Conservation (phyloP, 1,140 invertebrate species). For the Nylanderia fulva region DNA sequence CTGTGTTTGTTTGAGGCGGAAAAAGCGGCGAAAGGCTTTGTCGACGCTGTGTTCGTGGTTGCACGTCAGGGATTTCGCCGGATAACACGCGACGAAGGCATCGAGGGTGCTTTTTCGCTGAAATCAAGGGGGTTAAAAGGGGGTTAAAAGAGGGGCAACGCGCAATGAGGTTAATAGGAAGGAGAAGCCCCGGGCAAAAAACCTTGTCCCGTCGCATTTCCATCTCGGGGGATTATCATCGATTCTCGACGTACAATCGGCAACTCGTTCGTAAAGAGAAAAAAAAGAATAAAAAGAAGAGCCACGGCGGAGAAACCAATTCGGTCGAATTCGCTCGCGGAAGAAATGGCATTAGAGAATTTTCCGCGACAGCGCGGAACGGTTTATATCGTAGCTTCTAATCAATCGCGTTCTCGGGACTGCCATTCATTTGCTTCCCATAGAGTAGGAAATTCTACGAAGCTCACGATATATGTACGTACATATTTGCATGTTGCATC, state of each 20-base stretch:
- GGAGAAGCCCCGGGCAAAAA: background rate
- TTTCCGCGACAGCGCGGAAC: background rate
- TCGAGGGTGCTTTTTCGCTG: background rate
- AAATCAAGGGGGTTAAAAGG: background rate
- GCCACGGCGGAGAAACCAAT: background rate
- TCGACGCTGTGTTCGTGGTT: constrained; percentile 10
- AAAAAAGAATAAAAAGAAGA: constrained; percentile 7
- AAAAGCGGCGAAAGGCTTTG: constrained; percentile 28
- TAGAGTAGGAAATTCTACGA: background rate
- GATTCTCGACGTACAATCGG: constrained; percentile 32
- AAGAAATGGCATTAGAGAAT: constrained; percentile 18
- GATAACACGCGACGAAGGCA: background rate
- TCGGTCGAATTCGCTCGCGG: background rate
- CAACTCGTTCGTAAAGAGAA: background rate
- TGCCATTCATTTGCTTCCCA: background rate
- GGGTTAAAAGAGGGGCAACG: background rate
- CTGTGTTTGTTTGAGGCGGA: too few species aligned
- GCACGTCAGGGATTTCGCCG: constrained; percentile 6
- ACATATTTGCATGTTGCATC: too few species aligned
- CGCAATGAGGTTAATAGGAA: constrained; percentile 29
- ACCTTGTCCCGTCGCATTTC: constrained; percentile 21
- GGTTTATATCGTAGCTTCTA: background rate
- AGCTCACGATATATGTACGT: background rate
- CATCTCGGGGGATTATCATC: constrained; percentile 36
- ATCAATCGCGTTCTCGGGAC: constrained; percentile 18